Base-by-base conservation (phyloP, 2,113 vertebrate genomes). In the Suncus etruscus region DNA sequence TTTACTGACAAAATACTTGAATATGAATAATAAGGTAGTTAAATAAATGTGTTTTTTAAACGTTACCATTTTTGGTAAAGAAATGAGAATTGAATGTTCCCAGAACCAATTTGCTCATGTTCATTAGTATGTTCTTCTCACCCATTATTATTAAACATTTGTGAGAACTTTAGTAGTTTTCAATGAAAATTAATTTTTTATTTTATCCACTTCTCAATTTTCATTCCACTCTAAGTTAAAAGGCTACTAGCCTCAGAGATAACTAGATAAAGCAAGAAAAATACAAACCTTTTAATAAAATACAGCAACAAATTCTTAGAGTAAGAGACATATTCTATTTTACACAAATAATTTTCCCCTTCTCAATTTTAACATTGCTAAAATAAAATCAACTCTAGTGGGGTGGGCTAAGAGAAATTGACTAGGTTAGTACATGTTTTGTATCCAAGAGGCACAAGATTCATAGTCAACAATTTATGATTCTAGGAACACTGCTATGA, bases 11-110 rank as follows among this genome's bases (percentile, higher is more conserved):
- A 77, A 11, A 39, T 12, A 85, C 90, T 88, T 92, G 29, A 75
- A 86, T 32, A 85, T 50, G 74, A 84, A 66, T 50, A 92, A 58
- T 14, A 73, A 86, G 16, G 75, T 1, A 51, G 12, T 3, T 47
- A n/a, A 70, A 39, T 77, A 86, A 76, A 73, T 32, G 18, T 65
- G 32, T 78, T 81, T 82, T 29, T 39, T 8, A 74, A 91, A 76
- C n/a, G 29, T 29, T 90, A 32, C 7, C 4, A 51, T 18, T 75
- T 20, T 47, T 24, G 29, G 1, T 79, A 66, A 85, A 39, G 48
- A 90, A 91, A 66, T 72, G 80, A 87, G n/a, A 86, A 31, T 29
- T 47, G 63, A 90, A 69, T 51, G 6, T 51, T 87, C 48, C 3
- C 48, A 84, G 24, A 83, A 73, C 15, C 11, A 32, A 3, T 22